Percentiles rank a stretch among this genome's conserved stretches.
phyloP scores from a whole-genome alignment of 2,888 invertebrate genomes.

The Drosophila seclusa region DNA sequence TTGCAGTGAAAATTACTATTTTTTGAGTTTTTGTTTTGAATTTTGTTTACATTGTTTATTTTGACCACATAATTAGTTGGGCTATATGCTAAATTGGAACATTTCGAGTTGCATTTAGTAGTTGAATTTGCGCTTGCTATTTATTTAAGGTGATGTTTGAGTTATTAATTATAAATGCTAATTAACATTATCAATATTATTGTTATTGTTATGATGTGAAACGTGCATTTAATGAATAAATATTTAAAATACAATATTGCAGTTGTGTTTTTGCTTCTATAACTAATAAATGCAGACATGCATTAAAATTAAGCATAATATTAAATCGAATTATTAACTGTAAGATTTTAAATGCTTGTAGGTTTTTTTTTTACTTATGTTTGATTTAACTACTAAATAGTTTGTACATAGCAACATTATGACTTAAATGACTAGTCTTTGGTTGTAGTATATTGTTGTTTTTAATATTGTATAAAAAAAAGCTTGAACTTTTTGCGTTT shows the following conservation, averaged over 20 bases:
- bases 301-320: constrained; percentile 41
- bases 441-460: constrained; percentile 69
- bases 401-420: constrained; percentile 77
- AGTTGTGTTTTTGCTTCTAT: constrained; percentile 54
- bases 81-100: constrained; percentile 78
- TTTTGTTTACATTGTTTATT: constrained; percentile 47
- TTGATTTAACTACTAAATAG: constrained; percentile 41
- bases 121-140: constrained; percentile 48
- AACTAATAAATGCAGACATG: constrained; percentile 57
- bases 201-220: constrained; percentile 46
- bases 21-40: constrained; percentile 30
- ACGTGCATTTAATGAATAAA: constrained; percentile 72
- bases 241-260: constrained; percentile 81
- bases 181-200: constrained; percentile 67
- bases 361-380: constrained; percentile 15
- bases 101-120: constrained; percentile 76
- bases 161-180: constrained; percentile 64
- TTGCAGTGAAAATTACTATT: constrained; percentile 40
- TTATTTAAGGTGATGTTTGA: constrained; percentile 53
- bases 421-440: constrained; percentile 82
- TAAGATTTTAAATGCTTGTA: constrained; percentile 19
- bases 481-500: constrained; percentile 67
- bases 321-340: constrained; percentile 57
- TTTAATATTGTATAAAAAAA: constrained; percentile 45
- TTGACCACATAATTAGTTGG: constrained; percentile 69